phyloP scores from a whole-genome alignment of 1,140 invertebrate genomes.

The Atopsyche davidsoni region DNA sequence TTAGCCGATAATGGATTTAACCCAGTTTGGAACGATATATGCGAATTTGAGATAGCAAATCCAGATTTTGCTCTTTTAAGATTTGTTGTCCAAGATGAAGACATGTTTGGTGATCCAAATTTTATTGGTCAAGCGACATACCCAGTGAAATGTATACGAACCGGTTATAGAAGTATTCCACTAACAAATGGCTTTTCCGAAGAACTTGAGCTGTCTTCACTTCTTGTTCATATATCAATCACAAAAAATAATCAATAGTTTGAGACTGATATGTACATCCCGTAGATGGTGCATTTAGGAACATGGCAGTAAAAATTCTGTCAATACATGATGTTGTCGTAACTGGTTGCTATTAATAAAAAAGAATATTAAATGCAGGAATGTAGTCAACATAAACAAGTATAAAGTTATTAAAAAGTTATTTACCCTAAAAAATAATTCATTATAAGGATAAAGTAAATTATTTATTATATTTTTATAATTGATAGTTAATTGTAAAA shows the following conservation, averaged over 20 bases:
- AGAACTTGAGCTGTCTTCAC: conserved; percentile 85
- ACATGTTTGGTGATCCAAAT: conserved; percentile 96
- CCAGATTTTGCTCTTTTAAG: conserved; percentile 85
- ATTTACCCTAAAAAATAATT: too few species aligned
- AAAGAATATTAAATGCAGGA: too few species aligned
- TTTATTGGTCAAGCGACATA: conserved; percentile 96
- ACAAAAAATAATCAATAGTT: conserved; percentile 2
- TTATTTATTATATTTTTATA: too few species aligned
- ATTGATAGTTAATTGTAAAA: too few species aligned
- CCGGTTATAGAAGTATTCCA: conserved; percentile 86
- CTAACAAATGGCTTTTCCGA: conserved; percentile 89
- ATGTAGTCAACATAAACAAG: too few species aligned
- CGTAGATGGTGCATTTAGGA: too few species aligned
- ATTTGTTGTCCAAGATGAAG: conserved; percentile 94
- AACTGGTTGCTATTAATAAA: too few species aligned
- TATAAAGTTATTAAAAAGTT: too few species aligned
- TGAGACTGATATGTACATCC: too few species aligned
- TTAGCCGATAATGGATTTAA: conserved; percentile 94
- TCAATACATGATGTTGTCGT: too few species aligned
- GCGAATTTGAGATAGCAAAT: conserved; percentile 83
- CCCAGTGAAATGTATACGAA: conserved; percentile 67
- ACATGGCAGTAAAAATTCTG: too few species aligned
- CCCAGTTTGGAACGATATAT: conserved; percentile 89
- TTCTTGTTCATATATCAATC: conserved; percentile 73
- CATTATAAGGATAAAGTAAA: too few species aligned